Evolutionary conservation across 2,888 invertebrate genomes (phyloP).

Genomic region (Pandemis heparana): DNA sequence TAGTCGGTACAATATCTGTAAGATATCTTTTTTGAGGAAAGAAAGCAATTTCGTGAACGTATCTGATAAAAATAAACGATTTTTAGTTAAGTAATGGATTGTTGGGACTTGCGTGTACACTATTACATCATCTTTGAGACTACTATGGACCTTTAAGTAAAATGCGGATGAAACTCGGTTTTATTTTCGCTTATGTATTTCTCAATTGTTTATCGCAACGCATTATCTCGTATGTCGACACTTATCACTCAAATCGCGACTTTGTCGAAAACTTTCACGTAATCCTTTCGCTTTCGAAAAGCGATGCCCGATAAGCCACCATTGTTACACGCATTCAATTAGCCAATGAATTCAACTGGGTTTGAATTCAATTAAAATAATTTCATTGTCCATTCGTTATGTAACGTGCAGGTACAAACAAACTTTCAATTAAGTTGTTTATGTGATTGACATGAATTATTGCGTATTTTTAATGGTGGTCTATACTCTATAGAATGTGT

Average conservation of each 20-base stretch:
- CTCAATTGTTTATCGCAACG: background rate
- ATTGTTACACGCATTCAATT: conserved; percentile 53
- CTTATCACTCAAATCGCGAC: conserved; percentile 11
- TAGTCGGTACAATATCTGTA: conserved; percentile 37
- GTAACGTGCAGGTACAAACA: conserved; percentile 22
- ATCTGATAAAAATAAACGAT: conserved; percentile 8
- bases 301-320: conserved; percentile 45
- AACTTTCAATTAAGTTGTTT: conserved; percentile 26
- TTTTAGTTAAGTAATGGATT: background rate
- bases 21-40: conserved; percentile 24
- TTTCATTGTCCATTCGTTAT: conserved; percentile 46
- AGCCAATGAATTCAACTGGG: conserved; percentile 47
- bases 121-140: background rate
- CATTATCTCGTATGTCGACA: conserved; percentile 4
- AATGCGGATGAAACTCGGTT: background rate
- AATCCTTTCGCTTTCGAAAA: conserved; percentile 49
- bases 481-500: background rate
- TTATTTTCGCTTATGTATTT: background rate
- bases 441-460: conserved; percentile 25
- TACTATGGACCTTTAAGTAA: too few species aligned
- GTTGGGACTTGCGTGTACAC: background rate
- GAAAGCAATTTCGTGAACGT: conserved; percentile 33
- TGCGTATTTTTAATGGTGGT: conserved; percentile 4
- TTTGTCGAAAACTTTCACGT: conserved; percentile 35
- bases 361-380: conserved; percentile 43